Evolutionary conservation across 1,140 invertebrate species (phyloP).

Genomic region (Drosophila neocordata): DNA sequence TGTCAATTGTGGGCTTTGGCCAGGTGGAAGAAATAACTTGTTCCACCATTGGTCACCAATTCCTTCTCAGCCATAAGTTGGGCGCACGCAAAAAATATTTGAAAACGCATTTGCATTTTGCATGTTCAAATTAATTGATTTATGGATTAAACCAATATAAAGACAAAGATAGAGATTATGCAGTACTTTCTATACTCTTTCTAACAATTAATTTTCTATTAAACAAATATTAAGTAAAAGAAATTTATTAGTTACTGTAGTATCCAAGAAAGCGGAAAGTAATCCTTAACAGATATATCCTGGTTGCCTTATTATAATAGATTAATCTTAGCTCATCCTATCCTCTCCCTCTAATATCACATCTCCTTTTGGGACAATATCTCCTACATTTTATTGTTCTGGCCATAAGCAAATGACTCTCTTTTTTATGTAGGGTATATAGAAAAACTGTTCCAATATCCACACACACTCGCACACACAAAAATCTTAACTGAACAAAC

Average conservation of each 20-base stretch:
- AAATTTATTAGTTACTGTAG: too few species aligned
- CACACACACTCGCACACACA: constrained; percentile 34
- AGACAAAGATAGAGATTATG: constrained; percentile 12
- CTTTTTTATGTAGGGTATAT: constrained; percentile 28
- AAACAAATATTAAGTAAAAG: too few species aligned
- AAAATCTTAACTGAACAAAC: constrained; percentile 61
- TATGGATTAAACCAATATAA: constrained; percentile 47
- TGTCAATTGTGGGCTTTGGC: constrained; percentile 38
- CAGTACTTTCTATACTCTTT: not conserved
- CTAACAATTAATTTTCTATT: too few species aligned
- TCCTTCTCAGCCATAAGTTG: constrained; percentile 13
- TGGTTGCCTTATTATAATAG: too few species aligned
- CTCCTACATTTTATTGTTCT: too few species aligned
- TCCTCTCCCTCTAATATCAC: too few species aligned
- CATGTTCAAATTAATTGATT: constrained; percentile 76
- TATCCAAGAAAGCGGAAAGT: too few species aligned
- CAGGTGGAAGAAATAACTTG: constrained; percentile 60
- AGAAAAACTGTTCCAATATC: not conserved
- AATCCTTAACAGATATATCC: too few species aligned
- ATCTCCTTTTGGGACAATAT: too few species aligned
- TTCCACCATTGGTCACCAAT: not conserved
- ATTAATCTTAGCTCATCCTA: too few species aligned
- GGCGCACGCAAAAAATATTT: constrained; percentile 26
- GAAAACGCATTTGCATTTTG: constrained; percentile 48
- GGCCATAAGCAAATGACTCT: constrained; percentile 18